Evolutionary conservation across 1,140 invertebrate species (phyloP), one percentile per base, ranked within the genome.

Genomic region (Cotesia glomerata): DNA sequence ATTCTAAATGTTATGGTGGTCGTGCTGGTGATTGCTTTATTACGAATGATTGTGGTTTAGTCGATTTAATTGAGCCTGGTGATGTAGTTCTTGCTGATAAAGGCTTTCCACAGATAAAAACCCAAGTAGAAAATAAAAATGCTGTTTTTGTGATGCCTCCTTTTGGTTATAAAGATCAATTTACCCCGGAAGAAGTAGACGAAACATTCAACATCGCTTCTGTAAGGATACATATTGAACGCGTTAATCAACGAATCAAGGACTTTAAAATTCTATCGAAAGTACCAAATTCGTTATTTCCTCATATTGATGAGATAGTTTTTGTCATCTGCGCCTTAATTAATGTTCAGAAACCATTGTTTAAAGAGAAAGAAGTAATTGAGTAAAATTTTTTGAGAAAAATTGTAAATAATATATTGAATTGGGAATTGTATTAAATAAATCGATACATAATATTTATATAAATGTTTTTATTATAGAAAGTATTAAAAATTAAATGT

Each of bases 211-310:
- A 78, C 26, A 77, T 84, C 16, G 82, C 83, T 9, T 76, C 74
- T 64, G 77, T 82, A 11, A 65, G 81, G 26, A 84, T 85, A 36
- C 79, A 84, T 72, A 76, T 84, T 49, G 81, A 85, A 72, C 54
- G 82, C 39, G 73, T 74, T 4, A 83, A 80, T 58, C 75, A 81
- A 71, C 70, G 77, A 72, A 73, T 79, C 13, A 80, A 74, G 79
- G 51, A 65, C 5, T 72, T 35, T 14, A 3, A 54, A 13, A 72
- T 65, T 65, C 59, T 72, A n/a, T 45, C 36, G 0, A 26, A 0
- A 26, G 18, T 26, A 26, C 2, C 18, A 26, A 26, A 26, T 26
- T 26, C 18, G 18, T 26, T 51, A 51, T n/a, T 51, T 8, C 49
- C 49, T 51, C n/a, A 51, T 51, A n/a, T 51, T 51, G 49, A 51